Percentiles rank a stretch among this genome's conserved stretches.
These are phyloP conservation scores for Chionodraco myersi DNA, from an alignment of 2,113 vertebrate species.

Conservation along the genomic window DNA sequence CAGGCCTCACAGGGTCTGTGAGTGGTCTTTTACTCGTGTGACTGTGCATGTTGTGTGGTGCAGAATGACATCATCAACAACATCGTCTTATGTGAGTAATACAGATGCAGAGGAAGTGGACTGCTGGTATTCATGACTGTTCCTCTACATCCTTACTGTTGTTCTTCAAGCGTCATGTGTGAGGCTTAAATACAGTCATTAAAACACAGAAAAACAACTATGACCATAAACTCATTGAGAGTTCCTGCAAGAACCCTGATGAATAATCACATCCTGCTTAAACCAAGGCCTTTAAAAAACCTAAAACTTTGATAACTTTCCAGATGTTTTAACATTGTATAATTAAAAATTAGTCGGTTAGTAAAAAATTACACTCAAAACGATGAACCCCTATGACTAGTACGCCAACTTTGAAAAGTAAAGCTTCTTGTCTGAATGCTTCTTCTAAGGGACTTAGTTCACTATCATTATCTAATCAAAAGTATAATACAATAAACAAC, in stretches of 20 bases:
- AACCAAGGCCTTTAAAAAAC: background rate
- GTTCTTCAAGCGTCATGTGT: background rate
- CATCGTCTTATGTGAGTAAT: background rate
- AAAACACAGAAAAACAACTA: background rate
- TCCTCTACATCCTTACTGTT: constrained; percentile 6
- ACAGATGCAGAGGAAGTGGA: constrained; percentile 22
- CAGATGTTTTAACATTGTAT: no score
- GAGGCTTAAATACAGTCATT: background rate
- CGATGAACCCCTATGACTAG: no score
- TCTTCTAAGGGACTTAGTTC: background rate
- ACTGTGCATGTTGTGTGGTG: constrained; percentile 4
- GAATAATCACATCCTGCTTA: background rate
- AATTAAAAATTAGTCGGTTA: no score
- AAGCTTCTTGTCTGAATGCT: background rate
- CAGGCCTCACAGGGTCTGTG: constrained; percentile 27
- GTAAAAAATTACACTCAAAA: no score
- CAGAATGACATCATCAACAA: constrained; percentile 4
- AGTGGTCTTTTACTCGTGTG: background rate
- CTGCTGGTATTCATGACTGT: background rate
- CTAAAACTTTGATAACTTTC: background rate
- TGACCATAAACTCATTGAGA: background rate
- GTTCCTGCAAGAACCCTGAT: background rate
- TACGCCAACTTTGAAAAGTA: background rate
- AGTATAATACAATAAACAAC: background rate
- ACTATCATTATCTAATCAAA: background rate